phyloP scores from a whole-genome alignment of 2,113 vertebrate genomes.

The Strix aluco region DNA sequence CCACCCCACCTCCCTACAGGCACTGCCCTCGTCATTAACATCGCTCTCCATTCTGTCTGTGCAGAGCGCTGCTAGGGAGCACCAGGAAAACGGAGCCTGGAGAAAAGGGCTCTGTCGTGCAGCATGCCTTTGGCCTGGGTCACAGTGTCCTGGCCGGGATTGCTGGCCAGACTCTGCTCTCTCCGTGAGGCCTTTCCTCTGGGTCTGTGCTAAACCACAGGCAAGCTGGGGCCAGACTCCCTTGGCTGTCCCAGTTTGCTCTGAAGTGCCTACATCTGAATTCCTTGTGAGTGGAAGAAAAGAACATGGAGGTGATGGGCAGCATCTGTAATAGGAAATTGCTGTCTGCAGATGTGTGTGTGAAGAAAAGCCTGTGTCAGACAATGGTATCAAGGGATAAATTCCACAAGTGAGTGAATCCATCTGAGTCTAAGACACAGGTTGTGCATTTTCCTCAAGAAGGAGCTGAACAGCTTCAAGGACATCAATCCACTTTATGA shows the following conservation, averaged over 20 bases:
- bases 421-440: conserved; percentile 57
- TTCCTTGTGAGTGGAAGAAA: conserved; percentile 37
- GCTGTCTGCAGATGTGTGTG: conserved; percentile 56
- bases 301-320: conserved; percentile 54
- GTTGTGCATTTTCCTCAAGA: conserved; percentile 43
- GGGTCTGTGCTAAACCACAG: neutral
- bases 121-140: neutral
- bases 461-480: conserved; percentile 6
- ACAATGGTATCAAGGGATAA: conserved; percentile 67
- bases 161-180: neutral
- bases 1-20: rapidly evolving
- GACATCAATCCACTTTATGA: conserved; percentile 6
- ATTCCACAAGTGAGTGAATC: conserved; percentile 68
- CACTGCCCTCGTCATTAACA: neutral
- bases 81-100: no score
- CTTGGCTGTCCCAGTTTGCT: neutral
- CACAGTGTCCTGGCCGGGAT: neutral
- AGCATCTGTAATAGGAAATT: conserved; percentile 68
- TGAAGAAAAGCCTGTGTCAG: conserved; percentile 61
- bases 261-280: conserved; percentile 41
- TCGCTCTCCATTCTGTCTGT: neutral
- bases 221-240: neutral
- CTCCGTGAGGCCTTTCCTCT: neutral
- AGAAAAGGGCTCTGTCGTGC: neutral
- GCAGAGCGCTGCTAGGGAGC: neutral